Evolutionary conservation across 2,797 vertebrate genomes (phyloP).

Genomic region (Mustela erminea): DNA sequence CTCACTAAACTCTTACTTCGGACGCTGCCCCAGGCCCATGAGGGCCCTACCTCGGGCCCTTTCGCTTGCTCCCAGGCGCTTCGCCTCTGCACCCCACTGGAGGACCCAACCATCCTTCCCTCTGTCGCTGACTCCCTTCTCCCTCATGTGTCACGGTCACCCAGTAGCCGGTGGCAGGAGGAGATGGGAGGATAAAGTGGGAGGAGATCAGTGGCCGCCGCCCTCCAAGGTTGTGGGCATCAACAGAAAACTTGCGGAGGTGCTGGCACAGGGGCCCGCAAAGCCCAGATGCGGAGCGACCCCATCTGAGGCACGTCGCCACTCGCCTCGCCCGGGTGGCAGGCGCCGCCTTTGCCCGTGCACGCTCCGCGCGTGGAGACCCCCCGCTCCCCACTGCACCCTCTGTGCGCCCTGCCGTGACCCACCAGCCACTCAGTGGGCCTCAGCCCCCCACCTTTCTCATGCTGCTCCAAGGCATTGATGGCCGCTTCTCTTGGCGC

Average conservation of each 20-base stretch:
- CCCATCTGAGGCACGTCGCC: too few relatives aligned
- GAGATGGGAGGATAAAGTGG: too few relatives aligned
- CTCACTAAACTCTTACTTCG: background rate
- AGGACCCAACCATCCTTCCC: background rate
- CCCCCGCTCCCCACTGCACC: background rate
- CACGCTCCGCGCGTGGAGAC: background rate
- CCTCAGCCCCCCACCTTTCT: background rate
- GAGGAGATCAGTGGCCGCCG: background rate
- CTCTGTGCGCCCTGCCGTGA: background rate
- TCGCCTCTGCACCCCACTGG: background rate
- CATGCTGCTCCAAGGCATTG: accelerated
- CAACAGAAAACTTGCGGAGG: background rate
- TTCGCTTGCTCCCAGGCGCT: background rate
- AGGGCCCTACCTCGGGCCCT: background rate
- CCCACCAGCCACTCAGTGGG: background rate
- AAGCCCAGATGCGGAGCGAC: background rate
- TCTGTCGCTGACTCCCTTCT: background rate
- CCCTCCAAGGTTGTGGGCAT: background rate
- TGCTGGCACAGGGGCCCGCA: background rate
- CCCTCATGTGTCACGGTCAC: background rate
- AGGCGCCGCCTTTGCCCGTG: background rate
- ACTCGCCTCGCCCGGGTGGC: background rate
- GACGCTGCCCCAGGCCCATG: background rate
- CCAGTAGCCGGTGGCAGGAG: background rate
- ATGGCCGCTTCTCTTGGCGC: background rate